Percentiles rank a stretch among this genome's conserved stretches.
Evolutionary conservation across 2,113 vertebrate species (phyloP).

Genomic region (Himantopus leucocephalus): DNA sequence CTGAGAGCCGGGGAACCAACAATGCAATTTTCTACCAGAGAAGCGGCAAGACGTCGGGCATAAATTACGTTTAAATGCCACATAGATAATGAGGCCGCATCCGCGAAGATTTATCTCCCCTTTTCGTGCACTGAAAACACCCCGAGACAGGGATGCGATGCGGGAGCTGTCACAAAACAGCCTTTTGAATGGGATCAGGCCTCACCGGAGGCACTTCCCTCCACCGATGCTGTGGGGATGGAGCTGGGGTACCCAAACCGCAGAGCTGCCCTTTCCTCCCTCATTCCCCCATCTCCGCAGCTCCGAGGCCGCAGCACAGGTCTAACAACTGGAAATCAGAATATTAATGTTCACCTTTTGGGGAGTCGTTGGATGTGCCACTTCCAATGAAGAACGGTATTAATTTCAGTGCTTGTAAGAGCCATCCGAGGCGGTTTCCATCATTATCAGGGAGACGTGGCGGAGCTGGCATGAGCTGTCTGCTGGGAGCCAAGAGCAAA

Average conservation of each 20-base stretch:
- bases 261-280: neutral
- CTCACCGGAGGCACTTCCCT: neutral
- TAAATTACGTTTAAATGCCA: slow-evolving; percentile 68
- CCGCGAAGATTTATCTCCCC: neutral
- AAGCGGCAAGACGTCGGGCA: neutral
- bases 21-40: neutral
- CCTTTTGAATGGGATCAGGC: neutral
- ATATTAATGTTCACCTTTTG: neutral
- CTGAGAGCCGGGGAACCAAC: neutral
- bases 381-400: neutral
- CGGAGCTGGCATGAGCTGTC: neutral
- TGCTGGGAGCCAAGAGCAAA: slow-evolving; percentile 39
- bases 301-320: rapidly evolving
- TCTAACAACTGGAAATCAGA: neutral
- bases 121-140: neutral
- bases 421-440: neutral
- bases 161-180: neutral
- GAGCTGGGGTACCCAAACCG: too few species aligned
- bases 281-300: neutral
- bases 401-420: neutral
- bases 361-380: neutral
- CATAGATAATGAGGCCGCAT: slow-evolving; percentile 31
- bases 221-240: too few species aligned
- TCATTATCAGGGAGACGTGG: neutral
- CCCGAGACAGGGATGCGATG: neutral